Evolutionary conservation across 2,113 vertebrate species (phyloP).

Genomic region (Halichoerus grypus): DNA sequence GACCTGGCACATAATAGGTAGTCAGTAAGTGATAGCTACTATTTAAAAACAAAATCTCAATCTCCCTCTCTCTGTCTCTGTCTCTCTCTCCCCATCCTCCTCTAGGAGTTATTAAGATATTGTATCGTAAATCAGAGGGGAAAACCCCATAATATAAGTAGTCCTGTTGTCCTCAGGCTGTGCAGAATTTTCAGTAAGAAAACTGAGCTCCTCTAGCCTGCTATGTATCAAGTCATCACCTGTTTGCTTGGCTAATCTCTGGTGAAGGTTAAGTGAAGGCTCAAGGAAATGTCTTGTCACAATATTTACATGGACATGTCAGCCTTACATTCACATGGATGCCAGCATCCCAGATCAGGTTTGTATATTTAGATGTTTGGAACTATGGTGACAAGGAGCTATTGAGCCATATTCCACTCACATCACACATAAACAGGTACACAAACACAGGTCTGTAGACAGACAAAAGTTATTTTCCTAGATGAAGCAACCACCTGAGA

Average conservation of each 20-base stretch:
- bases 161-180: neutral
- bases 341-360: slow-evolving; percentile 49
- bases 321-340: neutral
- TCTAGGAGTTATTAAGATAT: neutral
- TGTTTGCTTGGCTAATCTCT: slow-evolving; percentile 39
- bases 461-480: neutral
- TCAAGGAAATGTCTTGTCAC: slow-evolving; percentile 49
- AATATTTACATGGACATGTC: slow-evolving; percentile 51
- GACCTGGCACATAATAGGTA: neutral
- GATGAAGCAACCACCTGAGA: neutral
- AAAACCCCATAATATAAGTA: neutral
- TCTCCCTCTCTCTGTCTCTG: neutral
- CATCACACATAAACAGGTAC: neutral
- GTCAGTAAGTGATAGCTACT: neutral
- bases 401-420: neutral
- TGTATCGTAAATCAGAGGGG: neutral
- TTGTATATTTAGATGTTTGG: slow-evolving; percentile 65
- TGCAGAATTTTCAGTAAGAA: neutral
- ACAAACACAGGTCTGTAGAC: neutral
- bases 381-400: slow-evolving; percentile 64
- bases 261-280: slow-evolving; percentile 39
- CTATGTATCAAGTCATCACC: neutral
- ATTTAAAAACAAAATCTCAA: neutral
- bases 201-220: neutral
- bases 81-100: too few relatives aligned